A percentile compares a stretch with the other conserved stretches of the same genome.
phyloP scores from a whole-genome alignment of 2,113 vertebrate genomes.

The Sylvietta virens region DNA sequence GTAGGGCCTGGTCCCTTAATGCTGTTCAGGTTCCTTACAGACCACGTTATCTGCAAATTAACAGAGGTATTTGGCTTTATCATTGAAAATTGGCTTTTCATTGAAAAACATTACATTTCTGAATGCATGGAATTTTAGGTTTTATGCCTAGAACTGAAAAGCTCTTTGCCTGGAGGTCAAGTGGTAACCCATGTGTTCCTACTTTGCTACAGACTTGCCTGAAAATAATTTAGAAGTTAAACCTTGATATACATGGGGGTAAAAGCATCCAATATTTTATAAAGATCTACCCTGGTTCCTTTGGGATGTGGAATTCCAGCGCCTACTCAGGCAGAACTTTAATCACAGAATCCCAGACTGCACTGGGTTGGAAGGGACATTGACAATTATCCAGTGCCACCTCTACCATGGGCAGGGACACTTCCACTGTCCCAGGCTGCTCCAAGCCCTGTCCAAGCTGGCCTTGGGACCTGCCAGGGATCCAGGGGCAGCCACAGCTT shows the following conservation, averaged over 20 bases:
- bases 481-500: neutral
- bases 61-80: neutral
- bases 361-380: neutral
- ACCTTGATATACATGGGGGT: neutral
- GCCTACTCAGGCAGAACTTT: neutral
- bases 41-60: neutral
- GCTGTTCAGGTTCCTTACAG: neutral
- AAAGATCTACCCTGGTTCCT: neutral
- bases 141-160: neutral
- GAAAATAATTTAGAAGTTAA: neutral
- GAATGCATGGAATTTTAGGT: neutral
- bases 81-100: neutral
- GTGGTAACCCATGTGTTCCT: rapidly evolving
- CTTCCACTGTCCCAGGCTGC: rapidly evolving
- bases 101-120: neutral
- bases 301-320: neutral
- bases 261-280: neutral
- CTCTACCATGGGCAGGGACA: neutral
- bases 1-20: neutral
- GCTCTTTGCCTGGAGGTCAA: neutral
- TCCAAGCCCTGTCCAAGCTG: rapidly evolving
- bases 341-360: neutral
- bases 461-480: rapidly evolving
- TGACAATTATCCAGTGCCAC: rapidly evolving
- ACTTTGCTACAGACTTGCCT: neutral